Evolutionary conservation across 2,113 vertebrate genomes (phyloP).

Genomic region (Piaya cayana): DNA sequence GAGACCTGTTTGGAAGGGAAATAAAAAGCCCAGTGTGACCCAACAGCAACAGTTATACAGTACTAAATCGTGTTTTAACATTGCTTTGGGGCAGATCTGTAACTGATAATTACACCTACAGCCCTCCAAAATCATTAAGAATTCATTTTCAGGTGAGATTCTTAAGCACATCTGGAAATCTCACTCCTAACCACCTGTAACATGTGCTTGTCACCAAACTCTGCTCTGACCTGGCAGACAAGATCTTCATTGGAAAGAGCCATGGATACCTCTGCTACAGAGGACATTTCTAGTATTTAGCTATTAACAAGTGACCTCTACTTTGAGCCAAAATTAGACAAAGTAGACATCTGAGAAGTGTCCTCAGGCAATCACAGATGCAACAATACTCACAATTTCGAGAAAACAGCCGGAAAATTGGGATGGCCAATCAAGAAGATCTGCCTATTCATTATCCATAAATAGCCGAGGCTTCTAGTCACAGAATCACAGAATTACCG

Average conservation of each 20-base stretch:
- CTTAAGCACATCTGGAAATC: neutral
- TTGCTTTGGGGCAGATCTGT: neutral
- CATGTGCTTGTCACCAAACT: neutral
- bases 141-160: neutral
- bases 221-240: neutral
- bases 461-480: neutral
- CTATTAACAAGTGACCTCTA: neutral
- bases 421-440: neutral
- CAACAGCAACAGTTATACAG: neutral
- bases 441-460: no score
- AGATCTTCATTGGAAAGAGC: neutral
- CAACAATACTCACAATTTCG: neutral
- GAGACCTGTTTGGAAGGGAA: neutral
- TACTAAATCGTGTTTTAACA: neutral
- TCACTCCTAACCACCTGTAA: neutral
- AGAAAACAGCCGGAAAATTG: neutral
- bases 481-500: no score
- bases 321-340: neutral
- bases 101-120: neutral
- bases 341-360: neutral
- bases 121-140: neutral
- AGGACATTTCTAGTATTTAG: neutral
- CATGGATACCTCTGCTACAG: fast-evolving
- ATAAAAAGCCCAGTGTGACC: neutral
- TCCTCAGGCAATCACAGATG: neutral